These are phyloP conservation scores for Iguana delicatissima DNA, from an alignment of 2,797 vertebrate genomes.

Conservation along the genomic window DNA sequence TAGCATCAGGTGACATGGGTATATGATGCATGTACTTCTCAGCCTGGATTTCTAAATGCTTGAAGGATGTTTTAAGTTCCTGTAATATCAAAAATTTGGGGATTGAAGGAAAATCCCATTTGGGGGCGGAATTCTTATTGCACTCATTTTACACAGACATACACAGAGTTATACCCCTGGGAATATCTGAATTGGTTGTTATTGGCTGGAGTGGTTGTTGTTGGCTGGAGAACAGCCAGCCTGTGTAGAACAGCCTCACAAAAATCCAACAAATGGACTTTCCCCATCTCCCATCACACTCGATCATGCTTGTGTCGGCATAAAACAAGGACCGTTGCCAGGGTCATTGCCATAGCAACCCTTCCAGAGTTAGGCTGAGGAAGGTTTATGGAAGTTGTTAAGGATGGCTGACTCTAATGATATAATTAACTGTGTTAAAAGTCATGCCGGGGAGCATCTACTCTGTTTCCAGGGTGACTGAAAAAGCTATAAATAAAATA, in stretches of 20 bases:
- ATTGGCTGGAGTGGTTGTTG: not conserved
- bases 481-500: constrained; percentile 45
- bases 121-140: too few species aligned
- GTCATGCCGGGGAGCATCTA: constrained; percentile 61
- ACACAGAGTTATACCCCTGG: too few species aligned
- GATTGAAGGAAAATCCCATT: too few species aligned
- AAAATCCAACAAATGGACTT: not conserved
- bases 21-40: too few species aligned
- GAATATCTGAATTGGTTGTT: not conserved
- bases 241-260: not conserved
- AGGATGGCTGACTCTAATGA: constrained; percentile 68
- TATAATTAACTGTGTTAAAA: constrained; percentile 72
- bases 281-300: rapidly evolving
- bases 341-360: constrained; percentile 54
- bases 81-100: too few species aligned
- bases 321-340: rapidly evolving
- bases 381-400: constrained; percentile 41
- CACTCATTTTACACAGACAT: too few species aligned
- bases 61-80: too few species aligned
- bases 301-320: rapidly evolving
- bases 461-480: constrained; percentile 75
- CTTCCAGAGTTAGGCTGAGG: not conserved
- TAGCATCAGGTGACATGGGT: too few species aligned
- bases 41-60: too few species aligned
- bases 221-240: not conserved